Conservation (phyloP, 1,140 invertebrate species). For the Drosophila ambigua region DNA sequence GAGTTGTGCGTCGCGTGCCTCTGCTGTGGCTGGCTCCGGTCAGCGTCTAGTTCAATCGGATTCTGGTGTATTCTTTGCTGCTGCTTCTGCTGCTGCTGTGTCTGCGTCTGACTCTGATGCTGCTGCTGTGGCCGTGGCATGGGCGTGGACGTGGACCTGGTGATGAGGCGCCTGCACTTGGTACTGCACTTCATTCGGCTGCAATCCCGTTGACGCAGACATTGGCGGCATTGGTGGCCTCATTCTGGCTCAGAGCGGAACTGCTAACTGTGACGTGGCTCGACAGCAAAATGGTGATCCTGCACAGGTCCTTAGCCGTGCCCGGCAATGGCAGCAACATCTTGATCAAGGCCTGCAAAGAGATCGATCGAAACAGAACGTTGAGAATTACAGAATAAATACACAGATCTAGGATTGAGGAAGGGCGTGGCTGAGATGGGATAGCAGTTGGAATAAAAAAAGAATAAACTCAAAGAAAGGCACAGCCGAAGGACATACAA, state of each 20-base stretch:
- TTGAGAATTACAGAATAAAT: background rate
- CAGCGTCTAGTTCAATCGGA: conserved; percentile 1
- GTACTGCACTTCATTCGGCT: conserved; percentile 61
- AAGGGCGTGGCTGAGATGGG: no score
- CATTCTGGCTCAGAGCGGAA: conserved; percentile 49
- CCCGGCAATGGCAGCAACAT: conserved; percentile 48
- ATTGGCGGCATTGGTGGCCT: conserved; percentile 64
- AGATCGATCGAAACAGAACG: background rate
- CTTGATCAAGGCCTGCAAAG: conserved; percentile 42
- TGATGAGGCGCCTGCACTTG: conserved; percentile 19
- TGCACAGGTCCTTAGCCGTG: conserved; percentile 60
- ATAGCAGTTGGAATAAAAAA: no score
- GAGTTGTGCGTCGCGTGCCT: conserved; percentile 45
- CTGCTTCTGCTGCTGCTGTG: conserved; percentile 12
- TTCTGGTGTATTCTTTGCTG: conserved; percentile 15
- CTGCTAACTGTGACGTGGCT: conserved; percentile 4
- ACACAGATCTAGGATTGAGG: no score
- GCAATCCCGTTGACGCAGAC: conserved; percentile 59
- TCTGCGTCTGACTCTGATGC: conserved; percentile 17
- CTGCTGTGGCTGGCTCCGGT: conserved; percentile 4
- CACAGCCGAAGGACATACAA: no score
- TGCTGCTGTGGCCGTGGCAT: conserved; percentile 39
- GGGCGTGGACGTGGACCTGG: conserved; percentile 41
- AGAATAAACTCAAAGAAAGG: no score
- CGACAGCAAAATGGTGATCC: background rate